Percentiles rank a stretch among this genome's conserved stretches.
Evolutionary conservation across 2,113 vertebrate species (phyloP).

Genomic region (Arizona elegans): DNA sequence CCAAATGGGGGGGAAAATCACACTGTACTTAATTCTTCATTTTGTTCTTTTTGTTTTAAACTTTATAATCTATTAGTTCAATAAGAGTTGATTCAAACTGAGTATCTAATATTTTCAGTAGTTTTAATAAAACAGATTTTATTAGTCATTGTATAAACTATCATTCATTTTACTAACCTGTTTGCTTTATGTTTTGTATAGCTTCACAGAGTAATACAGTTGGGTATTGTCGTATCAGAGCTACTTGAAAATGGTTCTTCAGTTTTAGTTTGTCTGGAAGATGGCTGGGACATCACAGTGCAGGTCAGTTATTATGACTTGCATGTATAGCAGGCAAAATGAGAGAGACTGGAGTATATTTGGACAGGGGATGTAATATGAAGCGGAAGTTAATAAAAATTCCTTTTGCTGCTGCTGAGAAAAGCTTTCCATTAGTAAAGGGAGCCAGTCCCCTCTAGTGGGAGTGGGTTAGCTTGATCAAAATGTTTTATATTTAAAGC

Average conservation of each 20-base stretch:
- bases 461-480: background rate
- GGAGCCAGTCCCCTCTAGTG: background rate
- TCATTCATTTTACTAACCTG: background rate
- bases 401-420: background rate
- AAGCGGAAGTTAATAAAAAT: background rate
- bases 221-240: slow-evolving; percentile 87
- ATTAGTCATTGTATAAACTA: background rate
- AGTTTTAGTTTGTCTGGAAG: slow-evolving; percentile 92
- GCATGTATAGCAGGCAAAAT: background rate
- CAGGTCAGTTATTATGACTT: slow-evolving; percentile 77
- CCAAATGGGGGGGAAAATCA: background rate
- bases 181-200: slow-evolving; percentile 57
- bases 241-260: slow-evolving; percentile 94
- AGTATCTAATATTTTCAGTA: background rate
- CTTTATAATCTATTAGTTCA: background rate
- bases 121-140: background rate
- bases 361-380: background rate
- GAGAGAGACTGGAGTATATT: background rate
- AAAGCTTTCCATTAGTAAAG: background rate
- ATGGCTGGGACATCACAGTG: slow-evolving; percentile 96
- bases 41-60: background rate
- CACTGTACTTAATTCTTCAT: background rate
- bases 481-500: background rate
- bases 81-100: background rate
- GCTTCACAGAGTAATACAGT: slow-evolving; percentile 93